These are phyloP conservation scores for Edolisoma coerulescens DNA, from an alignment of 2,113 vertebrate species.

Conservation along the genomic window DNA sequence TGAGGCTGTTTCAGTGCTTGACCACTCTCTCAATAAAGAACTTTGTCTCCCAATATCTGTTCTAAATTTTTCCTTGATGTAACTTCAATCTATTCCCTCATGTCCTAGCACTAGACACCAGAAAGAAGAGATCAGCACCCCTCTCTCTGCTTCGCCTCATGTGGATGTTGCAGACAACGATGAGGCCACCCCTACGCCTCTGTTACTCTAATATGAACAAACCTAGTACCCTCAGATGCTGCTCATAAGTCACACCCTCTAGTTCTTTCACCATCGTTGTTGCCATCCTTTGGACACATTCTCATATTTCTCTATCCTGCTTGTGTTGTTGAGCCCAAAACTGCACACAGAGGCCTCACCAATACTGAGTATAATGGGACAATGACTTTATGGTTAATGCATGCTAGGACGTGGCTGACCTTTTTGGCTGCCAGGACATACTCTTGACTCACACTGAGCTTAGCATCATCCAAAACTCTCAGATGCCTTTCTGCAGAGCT, in stretches of 20 bases:
- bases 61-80: background rate
- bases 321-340: background rate
- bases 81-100: background rate
- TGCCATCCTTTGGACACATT: background rate
- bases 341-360: background rate
- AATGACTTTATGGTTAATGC: background rate
- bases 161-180: background rate
- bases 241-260: background rate
- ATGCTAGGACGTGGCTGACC: background rate
- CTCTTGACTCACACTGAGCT: background rate
- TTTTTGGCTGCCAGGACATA: background rate
- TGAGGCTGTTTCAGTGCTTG: background rate
- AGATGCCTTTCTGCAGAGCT: background rate
- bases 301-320: background rate
- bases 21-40: background rate
- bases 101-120: background rate
- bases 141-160: background rate
- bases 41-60: background rate
- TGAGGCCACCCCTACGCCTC: background rate
- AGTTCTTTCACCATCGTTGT: background rate
- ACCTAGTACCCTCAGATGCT: background rate
- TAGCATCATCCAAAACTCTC: background rate
- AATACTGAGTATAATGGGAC: background rate
- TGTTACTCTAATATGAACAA: background rate
- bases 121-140: background rate